Evolutionary conservation across 2,113 vertebrate genomes (phyloP).

Genomic region (Hiodon tergisus): DNA sequence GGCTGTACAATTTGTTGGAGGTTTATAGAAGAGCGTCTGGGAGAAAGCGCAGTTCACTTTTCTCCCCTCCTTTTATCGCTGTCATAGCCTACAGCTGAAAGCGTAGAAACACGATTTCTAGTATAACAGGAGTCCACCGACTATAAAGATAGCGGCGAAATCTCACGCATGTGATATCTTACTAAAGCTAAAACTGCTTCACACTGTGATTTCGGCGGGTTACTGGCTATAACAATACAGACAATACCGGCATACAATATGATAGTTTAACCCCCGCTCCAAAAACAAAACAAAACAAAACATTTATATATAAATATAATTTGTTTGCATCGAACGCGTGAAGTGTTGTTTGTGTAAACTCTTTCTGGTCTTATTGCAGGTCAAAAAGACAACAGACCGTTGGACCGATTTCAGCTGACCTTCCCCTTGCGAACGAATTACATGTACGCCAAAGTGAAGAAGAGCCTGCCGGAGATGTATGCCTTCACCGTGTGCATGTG

Average conservation of each 20-base stretch:
- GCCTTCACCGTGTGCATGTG: conserved; percentile 95
- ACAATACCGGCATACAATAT: no score
- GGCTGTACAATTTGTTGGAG: no score
- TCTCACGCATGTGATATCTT: no score
- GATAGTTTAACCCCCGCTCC: no score
- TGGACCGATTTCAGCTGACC: conserved; percentile 92
- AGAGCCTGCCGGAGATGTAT: conserved; percentile 95
- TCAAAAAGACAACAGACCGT: conserved; percentile 85
- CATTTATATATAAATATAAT: neutral
- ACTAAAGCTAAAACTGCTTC: no score
- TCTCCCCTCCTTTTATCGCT: conserved; percentile 31
- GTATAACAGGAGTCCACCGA: conserved; percentile 35
- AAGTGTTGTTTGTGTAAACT: no score
- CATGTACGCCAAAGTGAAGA: conserved; percentile 97
- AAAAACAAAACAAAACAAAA: no score
- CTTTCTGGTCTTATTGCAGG: conserved; percentile 54
- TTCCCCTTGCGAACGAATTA: conserved; percentile 95
- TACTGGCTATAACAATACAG: no score
- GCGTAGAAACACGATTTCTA: conserved; percentile 53
- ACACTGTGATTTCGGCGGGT: no score
- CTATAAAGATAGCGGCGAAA: neutral
- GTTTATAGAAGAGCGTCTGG: neutral
- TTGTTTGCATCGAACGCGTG: neutral
- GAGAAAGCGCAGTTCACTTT: conserved; percentile 3
- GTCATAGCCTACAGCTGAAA: neutral